A percentile compares a stretch with the other conserved stretches of the same genome.
Conservation (phyloP, 1,140 invertebrate species). For the Aricia agestis region DNA sequence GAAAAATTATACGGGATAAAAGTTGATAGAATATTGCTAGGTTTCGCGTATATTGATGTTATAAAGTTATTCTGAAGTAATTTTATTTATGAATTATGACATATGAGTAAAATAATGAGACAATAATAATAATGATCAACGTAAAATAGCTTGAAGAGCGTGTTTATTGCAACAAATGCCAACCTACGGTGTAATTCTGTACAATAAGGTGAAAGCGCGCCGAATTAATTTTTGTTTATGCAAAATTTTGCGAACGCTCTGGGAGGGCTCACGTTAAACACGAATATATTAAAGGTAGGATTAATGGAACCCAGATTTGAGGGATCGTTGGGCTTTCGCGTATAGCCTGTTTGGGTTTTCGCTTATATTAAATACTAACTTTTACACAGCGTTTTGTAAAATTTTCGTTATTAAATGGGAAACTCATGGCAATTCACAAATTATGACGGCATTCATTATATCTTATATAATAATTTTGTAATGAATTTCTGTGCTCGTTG, state of each 20-base stretch:
- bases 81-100: too few relatives aligned
- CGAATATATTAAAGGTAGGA: slow-evolving; percentile 16
- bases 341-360: slow-evolving; percentile 8
- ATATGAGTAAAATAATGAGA: too few relatives aligned
- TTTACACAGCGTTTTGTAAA: not conserved
- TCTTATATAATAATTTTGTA: not conserved
- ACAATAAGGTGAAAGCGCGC: not conserved
- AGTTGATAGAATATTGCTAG: not conserved
- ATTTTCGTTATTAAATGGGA: not conserved
- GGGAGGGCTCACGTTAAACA: slow-evolving; percentile 10
- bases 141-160: too few relatives aligned
- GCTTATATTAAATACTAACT: slow-evolving; percentile 10
- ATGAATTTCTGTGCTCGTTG: not conserved
- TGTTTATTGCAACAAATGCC: too few relatives aligned
- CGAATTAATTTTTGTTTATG: slow-evolving; percentile 15
- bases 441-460: not conserved
- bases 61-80: too few relatives aligned
- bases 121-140: too few relatives aligned
- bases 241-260: slow-evolving; percentile 12
- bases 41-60: not conserved
- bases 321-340: slow-evolving; percentile 5
- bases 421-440: not conserved
- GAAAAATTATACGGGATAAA: too few relatives aligned
- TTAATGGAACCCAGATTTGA: slow-evolving; percentile 14
- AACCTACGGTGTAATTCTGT: not conserved